Evolutionary conservation across 2,113 vertebrate genomes (phyloP), one percentile per base, ranked within the genome.

Genomic region (Cygnus buccinator): DNA sequence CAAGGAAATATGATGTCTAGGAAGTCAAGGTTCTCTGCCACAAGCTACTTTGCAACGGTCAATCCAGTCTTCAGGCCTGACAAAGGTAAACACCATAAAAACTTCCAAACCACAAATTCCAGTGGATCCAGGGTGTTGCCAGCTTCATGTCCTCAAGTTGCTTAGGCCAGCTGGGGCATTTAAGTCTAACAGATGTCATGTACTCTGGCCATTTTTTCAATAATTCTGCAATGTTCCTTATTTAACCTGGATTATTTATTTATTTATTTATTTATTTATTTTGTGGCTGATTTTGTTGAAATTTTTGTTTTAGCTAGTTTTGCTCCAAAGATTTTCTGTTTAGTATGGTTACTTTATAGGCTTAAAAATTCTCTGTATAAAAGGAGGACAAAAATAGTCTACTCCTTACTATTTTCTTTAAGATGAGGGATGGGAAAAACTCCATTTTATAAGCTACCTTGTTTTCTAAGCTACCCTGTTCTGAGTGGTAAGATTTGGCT

Each of bases 1-100:
- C 10, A 9, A 1, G 3, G 50, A 77, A 89, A 87, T 13, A 10
- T 0, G 0, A 22, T 41, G 10, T 65, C 72, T 74, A 57, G 25
- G 29, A 92, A 94, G 55, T 8, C 9, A 84, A 68, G 41, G 7
- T 39, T 18, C 65, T 84, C 43, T 28, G 84, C 10, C 21, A 61
- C 5, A 46, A 65, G 13, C 28, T 81, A 15, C 44, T 61, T 57
- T 77, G 21, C 33, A 28, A 28, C 55, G 31, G 3, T 31, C 73
- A 37, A 55, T 57, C 22, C 19, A 21, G 3, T 37, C 33, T 70
- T 81, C 28, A 43, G 4, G 3, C 19, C 4, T 74, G 25, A 74
- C 65, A 44, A 78, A 57, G 15, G 57, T 8, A 63, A 67, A 8
- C 21, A 78, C 15, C 9, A 13, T 15, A 50, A 81, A 87, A 26